Percentiles rank a stretch among this genome's conserved stretches.
Conservation (phyloP, 1,140 invertebrate species). For the Drosophila pseudoobscura region DNA sequence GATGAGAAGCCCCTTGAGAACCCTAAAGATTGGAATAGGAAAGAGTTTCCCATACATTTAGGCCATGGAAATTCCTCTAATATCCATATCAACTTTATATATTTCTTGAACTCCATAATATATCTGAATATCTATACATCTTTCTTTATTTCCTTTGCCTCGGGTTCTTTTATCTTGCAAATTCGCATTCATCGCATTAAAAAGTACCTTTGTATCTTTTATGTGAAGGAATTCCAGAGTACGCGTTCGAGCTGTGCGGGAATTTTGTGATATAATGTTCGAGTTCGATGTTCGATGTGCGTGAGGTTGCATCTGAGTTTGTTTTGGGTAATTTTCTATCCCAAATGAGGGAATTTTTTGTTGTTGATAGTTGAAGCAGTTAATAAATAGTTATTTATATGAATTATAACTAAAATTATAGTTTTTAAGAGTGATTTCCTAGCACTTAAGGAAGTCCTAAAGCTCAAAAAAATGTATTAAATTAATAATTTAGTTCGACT, state of each 20-base stretch:
- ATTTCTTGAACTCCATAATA: no score
- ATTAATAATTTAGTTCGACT: no score
- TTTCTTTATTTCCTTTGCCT: not conserved
- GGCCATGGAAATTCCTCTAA: not conserved
- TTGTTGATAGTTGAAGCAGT: not conserved
- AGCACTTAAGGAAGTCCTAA: no score
- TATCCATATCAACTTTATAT: not conserved
- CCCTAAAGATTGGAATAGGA: constrained; percentile 24
- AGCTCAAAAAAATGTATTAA: no score
- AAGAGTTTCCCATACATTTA: constrained; percentile 33
- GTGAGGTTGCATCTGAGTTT: constrained; percentile 34
- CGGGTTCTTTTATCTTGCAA: not conserved
- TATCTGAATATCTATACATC: no score
- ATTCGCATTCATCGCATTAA: constrained; percentile 12
- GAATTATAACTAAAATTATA: no score
- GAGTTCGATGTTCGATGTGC: constrained; percentile 5
- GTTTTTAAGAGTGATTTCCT: no score
- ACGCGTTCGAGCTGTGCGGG: constrained; percentile 9
- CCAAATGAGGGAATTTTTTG: constrained; percentile 15
- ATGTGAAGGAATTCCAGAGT: constrained; percentile 32
- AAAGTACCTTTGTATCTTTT: constrained; percentile 27
- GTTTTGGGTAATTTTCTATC: constrained; percentile 56
- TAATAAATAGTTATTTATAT: not conserved
- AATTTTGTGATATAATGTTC: no score
- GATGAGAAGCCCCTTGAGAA: constrained; percentile 23